These are phyloP conservation scores for Channa maculata DNA, from an alignment of 2,113 vertebrate genomes.

Conservation along the genomic window DNA sequence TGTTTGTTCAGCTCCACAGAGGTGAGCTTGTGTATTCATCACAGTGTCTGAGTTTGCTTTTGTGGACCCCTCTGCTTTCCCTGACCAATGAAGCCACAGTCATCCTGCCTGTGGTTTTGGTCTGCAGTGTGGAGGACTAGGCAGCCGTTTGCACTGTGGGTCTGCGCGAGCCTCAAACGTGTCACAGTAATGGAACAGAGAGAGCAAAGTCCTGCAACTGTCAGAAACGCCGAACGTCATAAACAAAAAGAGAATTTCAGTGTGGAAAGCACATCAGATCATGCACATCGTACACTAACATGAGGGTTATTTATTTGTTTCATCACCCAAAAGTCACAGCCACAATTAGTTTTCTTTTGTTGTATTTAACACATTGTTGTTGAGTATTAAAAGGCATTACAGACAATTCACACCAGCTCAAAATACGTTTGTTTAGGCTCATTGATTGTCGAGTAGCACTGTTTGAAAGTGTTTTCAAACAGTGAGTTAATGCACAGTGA, in stretches of 20 bases:
- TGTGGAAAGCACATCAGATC: conserved; percentile 35
- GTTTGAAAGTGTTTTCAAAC: too few species aligned
- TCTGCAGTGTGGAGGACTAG: conserved; percentile 61
- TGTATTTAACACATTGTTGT: background rate
- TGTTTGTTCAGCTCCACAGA: conserved; percentile 27
- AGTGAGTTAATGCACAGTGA: too few species aligned
- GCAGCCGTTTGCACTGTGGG: conserved; percentile 58
- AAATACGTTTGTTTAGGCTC: too few species aligned
- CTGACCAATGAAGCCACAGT: conserved; percentile 77
- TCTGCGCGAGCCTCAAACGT: conserved; percentile 39
- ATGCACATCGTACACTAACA: conserved; percentile 35
- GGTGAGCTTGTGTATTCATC: conserved; percentile 43
- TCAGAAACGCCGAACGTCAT: conserved; percentile 21
- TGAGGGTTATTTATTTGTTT: conserved; percentile 37
- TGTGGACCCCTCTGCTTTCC: conserved; percentile 56
- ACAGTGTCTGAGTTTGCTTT: conserved; percentile 57
- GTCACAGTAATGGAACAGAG: conserved; percentile 17
- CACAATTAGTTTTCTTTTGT: background rate
- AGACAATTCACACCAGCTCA: too few species aligned
- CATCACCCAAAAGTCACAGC: background rate
- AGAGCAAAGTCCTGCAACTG: conserved; percentile 29
- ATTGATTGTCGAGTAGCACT: too few species aligned
- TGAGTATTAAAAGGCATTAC: too few species aligned
- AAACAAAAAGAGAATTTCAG: conserved; percentile 1
- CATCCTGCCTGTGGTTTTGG: conserved; percentile 78